Conservation (phyloP, 2,888 invertebrate genomes). For the Drosophila emarginata region DNA sequence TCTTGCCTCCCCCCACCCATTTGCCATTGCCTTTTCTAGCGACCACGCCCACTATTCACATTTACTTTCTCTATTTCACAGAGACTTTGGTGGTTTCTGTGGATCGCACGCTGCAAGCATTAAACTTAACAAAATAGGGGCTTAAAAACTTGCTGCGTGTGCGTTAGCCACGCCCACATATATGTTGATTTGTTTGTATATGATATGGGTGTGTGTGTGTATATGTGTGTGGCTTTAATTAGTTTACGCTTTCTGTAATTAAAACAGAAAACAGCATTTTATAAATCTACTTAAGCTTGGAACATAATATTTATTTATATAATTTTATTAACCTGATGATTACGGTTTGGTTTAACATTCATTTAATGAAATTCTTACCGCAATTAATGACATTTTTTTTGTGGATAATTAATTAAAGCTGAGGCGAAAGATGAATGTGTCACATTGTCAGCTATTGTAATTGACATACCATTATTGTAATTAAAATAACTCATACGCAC, state of each 20-base stretch:
- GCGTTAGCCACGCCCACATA: slow-evolving; percentile 37
- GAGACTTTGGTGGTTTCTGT: slow-evolving; percentile 7
- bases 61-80: slow-evolving; percentile 17
- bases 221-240: slow-evolving; percentile 55
- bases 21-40: not conserved
- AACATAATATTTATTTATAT: slow-evolving; percentile 38
- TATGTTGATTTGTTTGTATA: slow-evolving; percentile 18
- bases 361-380: slow-evolving; percentile 38
- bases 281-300: slow-evolving; percentile 51
- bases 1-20: slow-evolving; percentile 16
- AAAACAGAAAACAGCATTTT: slow-evolving; percentile 46
- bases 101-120: slow-evolving; percentile 40
- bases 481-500: slow-evolving; percentile 72
- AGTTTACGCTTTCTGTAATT: slow-evolving; percentile 62
- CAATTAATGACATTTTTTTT: slow-evolving; percentile 47
- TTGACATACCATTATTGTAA: slow-evolving; percentile 77
- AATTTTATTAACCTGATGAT: slow-evolving; percentile 13
- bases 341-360: not conserved
- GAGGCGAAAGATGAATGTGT: slow-evolving; percentile 41
- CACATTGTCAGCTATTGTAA: slow-evolving; percentile 55
- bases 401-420: slow-evolving; percentile 55
- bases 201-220: slow-evolving; percentile 7
- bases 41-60: slow-evolving; percentile 26
- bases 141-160: slow-evolving; percentile 69
- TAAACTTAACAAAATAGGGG: slow-evolving; percentile 70